Base-by-base conservation (phyloP, 2,797 vertebrate species). In the Cynopterus sphinx region DNA sequence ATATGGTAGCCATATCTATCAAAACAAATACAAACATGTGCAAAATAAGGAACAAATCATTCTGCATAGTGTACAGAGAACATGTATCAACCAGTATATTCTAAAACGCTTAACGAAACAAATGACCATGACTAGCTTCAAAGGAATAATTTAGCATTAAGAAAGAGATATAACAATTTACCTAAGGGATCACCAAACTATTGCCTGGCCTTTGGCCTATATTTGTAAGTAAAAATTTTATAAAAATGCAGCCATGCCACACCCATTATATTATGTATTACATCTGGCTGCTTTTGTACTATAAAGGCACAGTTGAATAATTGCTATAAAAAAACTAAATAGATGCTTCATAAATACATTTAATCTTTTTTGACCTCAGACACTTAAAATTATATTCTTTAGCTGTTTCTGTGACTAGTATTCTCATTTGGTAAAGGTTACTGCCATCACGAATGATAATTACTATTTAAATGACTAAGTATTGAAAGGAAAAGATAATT, bases 1-100 rank as follows among this genome's bases (percentile, higher is more conserved):
- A 99, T 98, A 98, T 99, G 99, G 97, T 99, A 99, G 87, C 99
- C 99, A 0, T 99, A 99, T 96, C 99, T 99, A 98, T 87, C 51
- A 90, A 97, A 79, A 95, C 5, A 92, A 68, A 81, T 99, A 98
- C 41, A 78, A 93, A 97, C 21, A 92, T 22, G 78, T 13, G 92
- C 77, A 55, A 91, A 90, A 90, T n/a, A 13, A 46, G 68, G 9
- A 75, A 68, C 46, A 51, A 33, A 63, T 21, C 59, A 75, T 49
- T 83, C 15, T 39, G 3, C 12, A 57, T 12, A 33, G 13, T 19
- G 0, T n/a, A 41, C 5, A 53, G 0, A 74, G 31, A 68, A 39
- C 17, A 36, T 16, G 33, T 10, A 74, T 21, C 53, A 85, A 85
- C 46, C 71, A 79, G 28, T 12, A 31, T 26, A 33, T 63, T 90